These are phyloP conservation scores for Scomber colias DNA, from an alignment of 2,113 vertebrate species.

Conservation along the genomic window DNA sequence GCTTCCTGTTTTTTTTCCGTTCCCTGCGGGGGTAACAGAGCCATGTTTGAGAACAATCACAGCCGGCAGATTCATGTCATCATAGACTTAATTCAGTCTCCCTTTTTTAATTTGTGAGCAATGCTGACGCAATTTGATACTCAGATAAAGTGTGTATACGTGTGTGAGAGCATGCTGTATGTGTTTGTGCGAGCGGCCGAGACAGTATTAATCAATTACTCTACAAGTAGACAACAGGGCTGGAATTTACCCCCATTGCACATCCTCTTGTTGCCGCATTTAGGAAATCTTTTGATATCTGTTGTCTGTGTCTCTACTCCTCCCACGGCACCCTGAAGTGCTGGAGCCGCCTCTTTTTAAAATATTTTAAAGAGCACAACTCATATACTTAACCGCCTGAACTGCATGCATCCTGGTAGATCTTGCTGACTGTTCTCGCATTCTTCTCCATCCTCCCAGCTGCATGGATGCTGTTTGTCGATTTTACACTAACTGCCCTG, in stretches of 20 bases:
- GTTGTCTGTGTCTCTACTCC: conserved; percentile 32
- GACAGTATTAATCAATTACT: conserved; percentile 13
- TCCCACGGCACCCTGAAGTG: not conserved
- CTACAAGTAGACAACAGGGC: no score
- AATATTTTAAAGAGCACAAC: conserved; percentile 44
- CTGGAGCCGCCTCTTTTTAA: conserved; percentile 21
- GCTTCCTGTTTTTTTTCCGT: conserved; percentile 17
- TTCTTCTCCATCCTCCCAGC: conserved; percentile 21
- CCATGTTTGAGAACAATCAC: conserved; percentile 58
- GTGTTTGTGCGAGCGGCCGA: conserved; percentile 5
- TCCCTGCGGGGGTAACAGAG: conserved; percentile 34
- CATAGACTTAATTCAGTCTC: not conserved
- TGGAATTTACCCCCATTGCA: not conserved
- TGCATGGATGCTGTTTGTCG: conserved; percentile 27
- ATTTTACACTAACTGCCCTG: conserved; percentile 10
- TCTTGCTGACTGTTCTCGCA: not conserved
- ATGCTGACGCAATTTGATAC: conserved; percentile 47
- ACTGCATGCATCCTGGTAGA: conserved; percentile 35
- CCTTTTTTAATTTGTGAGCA: conserved; percentile 44
- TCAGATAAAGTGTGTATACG: conserved; percentile 21
- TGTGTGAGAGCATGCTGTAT: not conserved
- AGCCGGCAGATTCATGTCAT: conserved; percentile 19
- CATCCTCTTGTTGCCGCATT: conserved; percentile 34
- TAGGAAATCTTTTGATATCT: conserved; percentile 52
- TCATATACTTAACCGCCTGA: conserved; percentile 21